These are phyloP conservation scores for Macrotrachela quadricornifera DNA, from an alignment of 1,140 invertebrate genomes.

Conservation along the genomic window DNA sequence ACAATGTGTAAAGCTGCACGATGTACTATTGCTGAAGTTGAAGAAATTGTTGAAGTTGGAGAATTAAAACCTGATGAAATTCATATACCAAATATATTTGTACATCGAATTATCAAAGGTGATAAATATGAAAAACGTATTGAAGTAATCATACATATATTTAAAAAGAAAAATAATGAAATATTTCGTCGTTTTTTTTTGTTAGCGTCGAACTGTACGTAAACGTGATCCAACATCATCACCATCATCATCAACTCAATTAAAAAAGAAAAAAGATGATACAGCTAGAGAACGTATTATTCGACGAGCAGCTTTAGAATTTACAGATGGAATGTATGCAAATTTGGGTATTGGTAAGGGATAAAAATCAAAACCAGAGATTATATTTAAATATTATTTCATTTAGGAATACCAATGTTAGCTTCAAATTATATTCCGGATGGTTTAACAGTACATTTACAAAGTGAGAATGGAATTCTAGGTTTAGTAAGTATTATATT, in stretches of 20 bases:
- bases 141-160: conserved; percentile 36
- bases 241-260: conserved; percentile 30
- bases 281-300: conserved; percentile 59
- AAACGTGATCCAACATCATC: neutral
- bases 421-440: conserved; percentile 6
- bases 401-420: conserved; percentile 10
- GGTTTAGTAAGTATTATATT: conserved; percentile 9
- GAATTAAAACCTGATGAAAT: conserved; percentile 59
- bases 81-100: conserved; percentile 76
- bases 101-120: conserved; percentile 66
- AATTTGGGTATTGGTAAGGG: conserved; percentile 16
- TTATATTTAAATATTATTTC: neutral
- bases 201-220: neutral
- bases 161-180: too few relatives aligned
- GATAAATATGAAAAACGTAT: conserved; percentile 63
- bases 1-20: conserved; percentile 78
- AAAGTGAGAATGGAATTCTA: conserved; percentile 10
- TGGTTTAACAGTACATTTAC: conserved; percentile 3
- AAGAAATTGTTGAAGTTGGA: conserved; percentile 71
- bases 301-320: conserved; percentile 72
- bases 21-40: conserved; percentile 68
- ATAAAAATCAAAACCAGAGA: neutral
- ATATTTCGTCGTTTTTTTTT: neutral
- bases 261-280: conserved; percentile 9
- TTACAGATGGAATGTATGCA: conserved; percentile 91